Percentiles rank a stretch among this genome's conserved stretches.
Evolutionary conservation across 1,140 invertebrate species (phyloP).

Genomic region (Eubasilissa regina): DNA sequence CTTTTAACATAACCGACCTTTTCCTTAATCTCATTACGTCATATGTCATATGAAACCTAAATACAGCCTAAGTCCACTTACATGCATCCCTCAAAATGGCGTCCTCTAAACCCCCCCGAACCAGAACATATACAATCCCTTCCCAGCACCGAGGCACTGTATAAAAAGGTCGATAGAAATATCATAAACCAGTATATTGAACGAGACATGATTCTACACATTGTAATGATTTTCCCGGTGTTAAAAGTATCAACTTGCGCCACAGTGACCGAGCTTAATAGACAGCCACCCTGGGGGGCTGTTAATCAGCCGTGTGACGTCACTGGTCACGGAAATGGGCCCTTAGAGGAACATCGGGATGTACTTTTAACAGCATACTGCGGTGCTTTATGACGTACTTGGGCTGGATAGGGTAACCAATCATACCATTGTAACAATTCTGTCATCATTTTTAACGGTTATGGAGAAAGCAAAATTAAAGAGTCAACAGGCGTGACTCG

Average conservation of each 20-base stretch:
- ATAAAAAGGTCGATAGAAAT: neutral
- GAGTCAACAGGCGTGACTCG: neutral
- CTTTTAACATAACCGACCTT: neutral
- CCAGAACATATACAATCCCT: neutral
- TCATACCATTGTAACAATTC: neutral
- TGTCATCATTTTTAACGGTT: neutral
- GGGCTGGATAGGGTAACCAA: neutral
- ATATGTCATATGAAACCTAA: slow-evolving; percentile 8
- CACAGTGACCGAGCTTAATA: slow-evolving; percentile 23
- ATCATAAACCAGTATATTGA: neutral
- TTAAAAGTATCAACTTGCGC: slow-evolving; percentile 27
- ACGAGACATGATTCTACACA: neutral
- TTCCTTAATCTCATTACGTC: slow-evolving; percentile 17
- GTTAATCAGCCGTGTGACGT: slow-evolving; percentile 40
- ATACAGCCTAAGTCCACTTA: slow-evolving; percentile 11
- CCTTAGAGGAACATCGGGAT: slow-evolving; percentile 26
- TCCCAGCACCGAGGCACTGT: neutral
- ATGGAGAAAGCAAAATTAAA: neutral
- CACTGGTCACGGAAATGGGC: slow-evolving; percentile 34
- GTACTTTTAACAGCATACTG: slow-evolving; percentile 6
- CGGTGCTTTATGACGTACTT: slow-evolving; percentile 5
- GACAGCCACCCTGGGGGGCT: slow-evolving; percentile 19
- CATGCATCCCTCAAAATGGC: slow-evolving; percentile 30
- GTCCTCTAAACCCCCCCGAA: neutral
- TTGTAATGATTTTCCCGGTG: slow-evolving; percentile 7